Conservation (phyloP, 2,797 vertebrate genomes). For the Morus bassanus region DNA sequence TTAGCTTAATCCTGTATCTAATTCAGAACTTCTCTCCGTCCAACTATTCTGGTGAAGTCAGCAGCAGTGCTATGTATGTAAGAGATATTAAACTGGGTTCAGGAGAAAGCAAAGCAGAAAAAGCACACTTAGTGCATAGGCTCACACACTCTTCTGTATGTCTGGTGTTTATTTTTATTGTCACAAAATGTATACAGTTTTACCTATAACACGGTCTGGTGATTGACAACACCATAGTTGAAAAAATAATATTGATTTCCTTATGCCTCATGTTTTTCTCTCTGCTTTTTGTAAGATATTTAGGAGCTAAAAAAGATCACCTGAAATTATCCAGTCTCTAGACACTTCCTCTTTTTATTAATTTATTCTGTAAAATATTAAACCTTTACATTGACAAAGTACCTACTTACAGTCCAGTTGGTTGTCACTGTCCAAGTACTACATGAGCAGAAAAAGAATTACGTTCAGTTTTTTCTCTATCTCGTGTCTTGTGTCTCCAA, state of each 20-base stretch:
- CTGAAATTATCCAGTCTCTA: neutral
- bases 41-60: neutral
- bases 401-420: neutral
- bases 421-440: neutral
- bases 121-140: too few relatives aligned
- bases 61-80: neutral
- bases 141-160: neutral
- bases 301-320: neutral
- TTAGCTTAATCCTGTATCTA: neutral
- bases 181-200: neutral
- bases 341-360: neutral
- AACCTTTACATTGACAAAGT: neutral
- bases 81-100: neutral
- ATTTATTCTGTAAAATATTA: neutral
- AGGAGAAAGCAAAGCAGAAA: neutral
- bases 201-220: neutral
- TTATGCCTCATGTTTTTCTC: neutral
- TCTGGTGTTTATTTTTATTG: neutral
- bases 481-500: neutral
- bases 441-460: neutral
- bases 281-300: neutral
- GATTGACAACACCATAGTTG: neutral
- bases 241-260: neutral
- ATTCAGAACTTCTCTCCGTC: neutral
- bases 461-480: neutral